phyloP scores from a whole-genome alignment of 92 coral and sea anemone species.

The Phenganax marumi region DNA sequence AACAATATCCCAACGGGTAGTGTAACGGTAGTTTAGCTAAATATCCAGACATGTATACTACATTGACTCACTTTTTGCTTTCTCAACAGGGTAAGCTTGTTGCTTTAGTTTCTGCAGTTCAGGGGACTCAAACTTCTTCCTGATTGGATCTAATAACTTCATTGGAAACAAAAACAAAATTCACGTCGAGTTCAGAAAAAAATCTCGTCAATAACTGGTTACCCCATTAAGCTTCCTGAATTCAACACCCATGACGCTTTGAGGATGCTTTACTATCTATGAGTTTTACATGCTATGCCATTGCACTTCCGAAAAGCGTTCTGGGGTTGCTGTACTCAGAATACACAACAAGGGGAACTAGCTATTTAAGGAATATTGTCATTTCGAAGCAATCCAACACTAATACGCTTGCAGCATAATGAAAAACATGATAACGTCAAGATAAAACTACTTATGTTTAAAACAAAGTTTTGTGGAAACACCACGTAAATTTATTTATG shows the following conservation, averaged over 20 bases:
- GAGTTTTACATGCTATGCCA: neutral
- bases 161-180: neutral
- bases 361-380: too few relatives aligned
- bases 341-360: neutral
- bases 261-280: too few relatives aligned
- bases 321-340: too few relatives aligned
- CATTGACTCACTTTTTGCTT: constrained; percentile 68
- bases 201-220: too few relatives aligned
- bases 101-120: constrained; percentile 73
- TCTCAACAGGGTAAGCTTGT: constrained; percentile 76
- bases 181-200: neutral
- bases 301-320: neutral
- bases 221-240: too few relatives aligned
- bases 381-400: neutral
- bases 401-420: too few relatives aligned
- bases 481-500: too few relatives aligned
- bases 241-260: too few relatives aligned
- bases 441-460: too few relatives aligned
- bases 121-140: constrained; percentile 81
- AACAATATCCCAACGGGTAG: neutral
- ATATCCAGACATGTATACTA: neutral
- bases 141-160: constrained; percentile 83
- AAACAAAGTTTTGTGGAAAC: too few relatives aligned
- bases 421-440: too few relatives aligned
- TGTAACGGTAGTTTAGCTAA: neutral